Evolutionary conservation across 2,797 vertebrate genomes (phyloP), one percentile per base, ranked within the genome.

Genomic region (Jordanella pulchra): DNA sequence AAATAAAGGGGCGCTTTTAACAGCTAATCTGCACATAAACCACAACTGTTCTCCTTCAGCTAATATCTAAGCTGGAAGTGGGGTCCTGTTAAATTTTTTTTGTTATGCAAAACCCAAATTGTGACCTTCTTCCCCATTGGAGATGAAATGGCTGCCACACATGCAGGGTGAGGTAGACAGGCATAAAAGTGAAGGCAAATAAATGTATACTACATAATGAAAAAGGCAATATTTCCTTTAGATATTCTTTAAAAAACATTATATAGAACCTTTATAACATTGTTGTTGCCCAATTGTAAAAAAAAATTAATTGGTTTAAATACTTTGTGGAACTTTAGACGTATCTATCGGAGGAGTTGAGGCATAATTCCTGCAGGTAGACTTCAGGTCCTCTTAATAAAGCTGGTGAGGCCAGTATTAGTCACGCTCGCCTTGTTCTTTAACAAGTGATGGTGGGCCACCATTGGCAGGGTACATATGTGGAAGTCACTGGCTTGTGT

Each of bases 401-500:
- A 1, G 5, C 4, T 2, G 5, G 48, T 23, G 39, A 60, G 76
- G 55, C 69, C n/a, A 2, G n/a, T 64, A 55, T 80, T 72, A 80
- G 63, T 70, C 55, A 61, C n/a, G 61, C 74, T 76, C 12, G n/a
- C 53, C 45, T 30, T 12, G 32, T n/a, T 11, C 53, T 54, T 63
- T 39, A 66, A 28, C 39, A 17, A 32, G 67, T 68, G 72, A 76
- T 66, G 13, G n/a, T 39, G 5, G 35, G 50, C 53, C n/a, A 32
- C 54, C 27, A n/a, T n/a, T 67, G 44, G 51, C 78, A 79, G 21
- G 63, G 39, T 58, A 28, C 83, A 81, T 47, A 78, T 77, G 82
- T 74, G 25, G 10, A 68, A 70, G 47, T 67, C 30, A 7, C 15
- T 73, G 76, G 65, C 54, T 67, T 70, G 68, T 35, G 54, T 80